Evolutionary conservation across 2,797 vertebrate species (phyloP), one percentile per base, ranked within the genome.

Genomic region (Sebastes aleutianus): DNA sequence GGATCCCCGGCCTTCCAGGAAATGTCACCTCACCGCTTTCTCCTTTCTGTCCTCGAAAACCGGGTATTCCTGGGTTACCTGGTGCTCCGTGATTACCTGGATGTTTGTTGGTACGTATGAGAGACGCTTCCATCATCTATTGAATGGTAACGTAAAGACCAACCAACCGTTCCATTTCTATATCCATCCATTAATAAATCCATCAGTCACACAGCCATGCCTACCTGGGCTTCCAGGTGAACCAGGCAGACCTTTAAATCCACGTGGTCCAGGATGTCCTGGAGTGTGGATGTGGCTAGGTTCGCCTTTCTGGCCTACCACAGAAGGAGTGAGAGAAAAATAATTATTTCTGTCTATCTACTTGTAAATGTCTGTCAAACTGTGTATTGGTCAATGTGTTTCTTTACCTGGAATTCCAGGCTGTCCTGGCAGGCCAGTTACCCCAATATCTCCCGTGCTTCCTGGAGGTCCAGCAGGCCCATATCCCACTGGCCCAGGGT

Each of bases 261-360:
- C 94, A 70, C 76, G 89, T 22, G 63, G 89, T 63, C 94, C 93
- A 76, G 85, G 88, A 34, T 12, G 5, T 73, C 86, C 90, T 58
- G 6, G 53, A 4, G 0, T 0, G 8, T 79, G 54, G 10, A 61
- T 56, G 14, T 73, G 70, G 47, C 73, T 22, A 36, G 91, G 54
- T 70, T 95, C 94, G 5, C 94, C 95, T 87, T 94, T 95, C 75
- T 91, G 88, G 31, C 95, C 95, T 95, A 56, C 11, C 57, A 80
- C 14, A 62, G 27, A 77, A 53, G 4, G 2, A 56, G 4, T 8
- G 4, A 69, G 34, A 36, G 4, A 66, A 64, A 68, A 24, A 63
- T 1, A 16, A 43, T 24, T 12, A 1, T 56, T 57, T 69, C 5
- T 31, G 18, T 70, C 4, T 63, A 2, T 67, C 8, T 27, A 50